These are phyloP conservation scores for Leptoteleia sp. DNA, from an alignment of 1,140 invertebrate genomes.

Conservation along the genomic window DNA sequence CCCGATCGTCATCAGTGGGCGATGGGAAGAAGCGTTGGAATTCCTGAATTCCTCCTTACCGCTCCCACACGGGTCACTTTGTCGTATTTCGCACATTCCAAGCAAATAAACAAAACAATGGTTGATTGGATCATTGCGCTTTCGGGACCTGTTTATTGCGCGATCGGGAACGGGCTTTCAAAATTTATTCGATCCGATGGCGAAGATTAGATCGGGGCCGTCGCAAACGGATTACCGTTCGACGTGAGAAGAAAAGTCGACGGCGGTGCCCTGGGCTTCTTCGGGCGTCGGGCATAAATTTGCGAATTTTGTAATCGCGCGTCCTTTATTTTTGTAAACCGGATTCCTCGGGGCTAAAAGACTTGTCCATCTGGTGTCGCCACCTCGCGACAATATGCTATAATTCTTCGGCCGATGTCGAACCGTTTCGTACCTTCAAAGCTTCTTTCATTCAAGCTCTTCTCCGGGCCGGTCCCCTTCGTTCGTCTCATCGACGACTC, in stretches of 20 bases:
- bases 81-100: conserved; percentile 61
- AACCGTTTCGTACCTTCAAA: conserved; percentile 29
- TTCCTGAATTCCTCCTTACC: conserved; percentile 59
- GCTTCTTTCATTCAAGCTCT: conserved; percentile 32
- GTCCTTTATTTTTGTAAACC: too few species aligned
- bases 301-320: too few species aligned
- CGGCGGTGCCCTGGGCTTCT: too few species aligned
- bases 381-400: conserved; percentile 40
- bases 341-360: not conserved
- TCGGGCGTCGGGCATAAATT: too few species aligned
- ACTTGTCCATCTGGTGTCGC: conserved; percentile 57
- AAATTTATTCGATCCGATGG: too few species aligned
- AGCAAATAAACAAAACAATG: conserved; percentile 52
- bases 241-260: too few species aligned
- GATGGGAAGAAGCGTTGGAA: conserved; percentile 59
- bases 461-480: conserved; percentile 6
- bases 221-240: too few species aligned
- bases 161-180: too few species aligned
- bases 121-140: conserved; percentile 43
- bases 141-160: conserved; percentile 18
- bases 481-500: conserved; percentile 22
- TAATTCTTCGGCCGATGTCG: conserved; percentile 41
- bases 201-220: too few species aligned
- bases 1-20: conserved; percentile 63
- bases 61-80: conserved; percentile 59